These are phyloP conservation scores for Eucera pruinosa DNA, from an alignment of 2,888 invertebrate species.

Conservation along the genomic window DNA sequence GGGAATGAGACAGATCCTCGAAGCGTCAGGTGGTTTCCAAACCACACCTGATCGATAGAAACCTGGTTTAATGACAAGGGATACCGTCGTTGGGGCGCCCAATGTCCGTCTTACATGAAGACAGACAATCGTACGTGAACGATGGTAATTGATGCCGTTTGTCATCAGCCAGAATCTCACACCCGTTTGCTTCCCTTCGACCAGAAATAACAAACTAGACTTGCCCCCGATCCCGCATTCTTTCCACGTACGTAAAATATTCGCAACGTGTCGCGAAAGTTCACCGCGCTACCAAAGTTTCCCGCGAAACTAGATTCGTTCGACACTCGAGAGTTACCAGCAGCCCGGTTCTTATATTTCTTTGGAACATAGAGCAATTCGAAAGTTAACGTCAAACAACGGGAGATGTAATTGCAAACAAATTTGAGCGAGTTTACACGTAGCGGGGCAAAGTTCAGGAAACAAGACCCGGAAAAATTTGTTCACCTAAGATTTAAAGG, in stretches of 20 bases:
- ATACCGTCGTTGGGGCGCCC: slow-evolving; percentile 57
- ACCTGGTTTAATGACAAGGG: slow-evolving; percentile 63
- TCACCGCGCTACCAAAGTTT: slow-evolving; percentile 43
- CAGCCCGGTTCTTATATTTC: slow-evolving; percentile 15
- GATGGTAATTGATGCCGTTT: slow-evolving; percentile 67
- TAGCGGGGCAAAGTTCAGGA: background rate
- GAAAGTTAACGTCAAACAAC: slow-evolving; percentile 18
- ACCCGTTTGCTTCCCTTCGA: background rate
- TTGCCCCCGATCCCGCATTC: slow-evolving; percentile 41
- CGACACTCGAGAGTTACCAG: slow-evolving; percentile 44
- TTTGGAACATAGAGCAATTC: background rate
- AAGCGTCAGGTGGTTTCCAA: slow-evolving; percentile 71
- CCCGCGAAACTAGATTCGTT: slow-evolving; percentile 56
- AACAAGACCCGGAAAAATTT: background rate
- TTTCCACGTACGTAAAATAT: slow-evolving; percentile 61
- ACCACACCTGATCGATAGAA: slow-evolving; percentile 67
- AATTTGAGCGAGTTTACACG: background rate
- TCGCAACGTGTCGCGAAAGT: slow-evolving; percentile 54
- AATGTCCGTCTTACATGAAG: slow-evolving; percentile 51
- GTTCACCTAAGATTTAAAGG: background rate
- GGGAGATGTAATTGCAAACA: slow-evolving; percentile 1
- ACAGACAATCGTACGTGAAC: slow-evolving; percentile 62
- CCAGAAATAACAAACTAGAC: slow-evolving; percentile 3
- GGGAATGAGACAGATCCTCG: slow-evolving; percentile 62
- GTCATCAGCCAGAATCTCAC: background rate